A percentile compares a stretch with the other conserved stretches of the same genome.
Evolutionary conservation across 2,113 vertebrate genomes (phyloP).

Genomic region (Hyperopisus bebe): DNA sequence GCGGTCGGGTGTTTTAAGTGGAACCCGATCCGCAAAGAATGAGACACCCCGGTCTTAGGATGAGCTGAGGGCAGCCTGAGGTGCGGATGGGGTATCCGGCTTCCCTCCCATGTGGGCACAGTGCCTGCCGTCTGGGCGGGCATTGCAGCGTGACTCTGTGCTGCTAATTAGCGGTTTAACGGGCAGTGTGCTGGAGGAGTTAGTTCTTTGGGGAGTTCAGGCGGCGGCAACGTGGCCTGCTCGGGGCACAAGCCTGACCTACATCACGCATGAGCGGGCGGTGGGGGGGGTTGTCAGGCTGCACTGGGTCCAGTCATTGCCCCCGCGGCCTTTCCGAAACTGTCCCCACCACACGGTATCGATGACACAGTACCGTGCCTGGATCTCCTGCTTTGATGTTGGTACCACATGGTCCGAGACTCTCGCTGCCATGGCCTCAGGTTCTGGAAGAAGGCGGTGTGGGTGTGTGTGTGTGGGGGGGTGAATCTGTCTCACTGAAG

Average conservation of each 20-base stretch:
- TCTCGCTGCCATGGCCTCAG: not conserved
- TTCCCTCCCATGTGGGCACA: not conserved
- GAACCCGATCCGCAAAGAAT: not conserved
- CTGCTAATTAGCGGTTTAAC: slow-evolving; percentile 18
- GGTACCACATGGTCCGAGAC: not conserved
- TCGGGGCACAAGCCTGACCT: slow-evolving; percentile 14
- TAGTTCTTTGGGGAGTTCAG: not conserved
- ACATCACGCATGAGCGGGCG: not conserved
- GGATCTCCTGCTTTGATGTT: slow-evolving; percentile 12
- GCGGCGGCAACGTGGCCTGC: not conserved
- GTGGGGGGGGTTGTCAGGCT: not conserved
- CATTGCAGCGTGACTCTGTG: not conserved
- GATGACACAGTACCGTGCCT: not conserved
- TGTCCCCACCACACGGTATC: not conserved
- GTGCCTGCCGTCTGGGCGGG: not conserved
- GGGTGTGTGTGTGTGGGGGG: not conserved
- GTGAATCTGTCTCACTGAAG: not conserved
- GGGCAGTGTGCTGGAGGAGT: not conserved
- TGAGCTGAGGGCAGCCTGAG: not conserved
- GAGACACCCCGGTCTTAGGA: not conserved
- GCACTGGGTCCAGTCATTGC: not conserved
- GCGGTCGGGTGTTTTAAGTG: not conserved
- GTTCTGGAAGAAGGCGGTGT: not conserved
- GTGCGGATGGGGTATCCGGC: not conserved
- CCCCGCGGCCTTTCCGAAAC: not conserved